These are phyloP conservation scores for Philereme vetulata DNA, from an alignment of 2,888 invertebrate species.

Conservation along the genomic window DNA sequence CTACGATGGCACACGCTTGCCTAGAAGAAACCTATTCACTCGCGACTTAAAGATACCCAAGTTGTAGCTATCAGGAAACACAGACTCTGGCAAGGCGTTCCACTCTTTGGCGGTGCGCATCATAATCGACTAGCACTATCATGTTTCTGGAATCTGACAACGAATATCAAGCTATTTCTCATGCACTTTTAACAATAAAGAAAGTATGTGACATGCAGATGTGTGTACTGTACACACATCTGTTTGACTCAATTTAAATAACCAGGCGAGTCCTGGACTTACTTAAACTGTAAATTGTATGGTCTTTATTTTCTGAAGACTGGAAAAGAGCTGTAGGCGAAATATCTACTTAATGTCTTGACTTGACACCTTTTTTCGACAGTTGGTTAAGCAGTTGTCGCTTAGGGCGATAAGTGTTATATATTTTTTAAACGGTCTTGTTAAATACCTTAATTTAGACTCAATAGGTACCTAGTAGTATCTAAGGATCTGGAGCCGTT, in stretches of 20 bases:
- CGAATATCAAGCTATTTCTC: background rate
- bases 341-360: background rate
- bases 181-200: conserved; percentile 12
- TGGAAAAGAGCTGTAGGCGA: too few species aligned
- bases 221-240: conserved; percentile 13
- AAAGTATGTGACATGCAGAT: conserved; percentile 9
- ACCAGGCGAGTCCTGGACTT: conserved; percentile 8
- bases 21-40: too few species aligned
- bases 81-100: too few species aligned
- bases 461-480: too few species aligned
- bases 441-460: too few species aligned
- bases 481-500: too few species aligned
- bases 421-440: too few species aligned
- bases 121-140: background rate
- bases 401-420: too few species aligned
- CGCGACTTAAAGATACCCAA: too few species aligned
- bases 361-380: background rate
- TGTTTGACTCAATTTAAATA: conserved; percentile 21
- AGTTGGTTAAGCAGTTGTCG: background rate
- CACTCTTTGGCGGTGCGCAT: too few species aligned
- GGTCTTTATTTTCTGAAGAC: background rate
- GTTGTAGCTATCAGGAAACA: too few species aligned
- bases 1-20: too few species aligned
- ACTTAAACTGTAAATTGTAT: conserved; percentile 2
- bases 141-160: background rate